Evolutionary conservation across 2,888 invertebrate genomes (phyloP).

Genomic region (Drosophila histrio): DNA sequence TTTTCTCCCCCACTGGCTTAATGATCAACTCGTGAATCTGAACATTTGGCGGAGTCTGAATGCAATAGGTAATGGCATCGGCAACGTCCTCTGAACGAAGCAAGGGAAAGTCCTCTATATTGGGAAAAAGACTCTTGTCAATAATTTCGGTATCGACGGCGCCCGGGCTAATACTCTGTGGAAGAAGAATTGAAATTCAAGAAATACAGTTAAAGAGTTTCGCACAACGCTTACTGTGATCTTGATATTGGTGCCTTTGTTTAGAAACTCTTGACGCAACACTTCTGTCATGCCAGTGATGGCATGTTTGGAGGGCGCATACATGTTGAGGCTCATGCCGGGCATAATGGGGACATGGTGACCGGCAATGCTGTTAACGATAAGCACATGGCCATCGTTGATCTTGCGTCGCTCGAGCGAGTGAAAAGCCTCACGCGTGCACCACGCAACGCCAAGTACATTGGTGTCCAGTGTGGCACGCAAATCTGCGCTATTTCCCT

Average conservation of each 20-base stretch:
- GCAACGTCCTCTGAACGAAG: conserved; percentile 53
- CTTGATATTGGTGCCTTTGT: conserved; percentile 49
- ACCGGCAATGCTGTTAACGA: conserved; percentile 56
- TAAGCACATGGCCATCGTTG: conserved; percentile 12
- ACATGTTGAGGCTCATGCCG: conserved; percentile 61
- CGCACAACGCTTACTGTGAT: conserved; percentile 35
- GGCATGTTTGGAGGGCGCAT: conserved; percentile 74
- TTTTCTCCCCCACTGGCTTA: conserved; percentile 6
- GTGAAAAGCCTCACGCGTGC: conserved; percentile 10
- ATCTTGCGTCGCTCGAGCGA: conserved; percentile 13
- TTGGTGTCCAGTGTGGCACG: conserved; percentile 8
- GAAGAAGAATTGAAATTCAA: not conserved
- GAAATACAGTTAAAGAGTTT: not conserved
- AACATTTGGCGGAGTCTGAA: conserved; percentile 68
- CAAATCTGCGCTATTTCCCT: conserved; percentile 11
- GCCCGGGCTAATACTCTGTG: conserved; percentile 15
- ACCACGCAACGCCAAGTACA: conserved; percentile 16
- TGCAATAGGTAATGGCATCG: conserved; percentile 63
- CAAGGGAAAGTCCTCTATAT: not conserved
- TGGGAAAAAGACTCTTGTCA: not conserved
- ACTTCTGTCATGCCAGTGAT: conserved; percentile 72
- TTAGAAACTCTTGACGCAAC: conserved; percentile 70
- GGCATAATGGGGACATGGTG: conserved; percentile 61
- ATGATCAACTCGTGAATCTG: conserved; percentile 45
- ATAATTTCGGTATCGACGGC: conserved; percentile 9